Base-by-base conservation (phyloP, 2,113 vertebrate species). In the Pelecanoides urinatrix region DNA sequence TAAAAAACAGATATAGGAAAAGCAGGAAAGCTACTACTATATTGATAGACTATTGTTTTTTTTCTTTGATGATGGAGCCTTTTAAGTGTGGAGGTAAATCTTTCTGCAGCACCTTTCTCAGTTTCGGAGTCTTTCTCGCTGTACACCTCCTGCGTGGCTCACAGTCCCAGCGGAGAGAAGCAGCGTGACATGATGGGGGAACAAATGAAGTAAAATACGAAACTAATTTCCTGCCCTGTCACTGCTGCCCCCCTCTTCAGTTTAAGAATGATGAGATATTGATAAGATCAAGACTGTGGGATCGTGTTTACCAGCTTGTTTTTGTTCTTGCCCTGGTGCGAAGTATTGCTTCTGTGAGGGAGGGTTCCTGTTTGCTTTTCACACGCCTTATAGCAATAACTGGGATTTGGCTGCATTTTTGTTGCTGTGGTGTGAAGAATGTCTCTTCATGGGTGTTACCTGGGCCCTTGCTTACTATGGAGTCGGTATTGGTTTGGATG, bases 401-500 rank as follows among this genome's bases (percentile, higher is more conserved):
- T 19, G 7, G 30, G 44, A 26, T 30, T 50, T 50, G 65, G 53
- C 70, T 61, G 63, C 3, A 0, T 11, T 58, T 44, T 42, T 27
- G 1, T 22, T 17, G 52, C 56, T 9, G 6, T 12, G 3, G 1
- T 45, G 47, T 16, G 84, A 3, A 58, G 73, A 36, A 0, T 8
- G 29, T 38, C 73, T 65, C 36, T 19, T 56, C 0, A 0, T 10
- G 40, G 45, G 11, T 0, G 26, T 32, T 34, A 21, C 71, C 84
- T 36, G 38, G 26, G 65, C 45, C 34, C 12, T 8, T 27, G 21
- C 72, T 76, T 40, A 10, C 3, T 0, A 2, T 9, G 13, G 62
- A 22, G 30, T 38, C 1, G 1, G 7, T 9, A 13, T 13, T 29
- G 34, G 26, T 62, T 47, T 63, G 0, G 1, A 3, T 19, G 53